These are phyloP conservation scores for Hystrix brachyura DNA, from an alignment of 2,113 vertebrate species.

Conservation along the genomic window DNA sequence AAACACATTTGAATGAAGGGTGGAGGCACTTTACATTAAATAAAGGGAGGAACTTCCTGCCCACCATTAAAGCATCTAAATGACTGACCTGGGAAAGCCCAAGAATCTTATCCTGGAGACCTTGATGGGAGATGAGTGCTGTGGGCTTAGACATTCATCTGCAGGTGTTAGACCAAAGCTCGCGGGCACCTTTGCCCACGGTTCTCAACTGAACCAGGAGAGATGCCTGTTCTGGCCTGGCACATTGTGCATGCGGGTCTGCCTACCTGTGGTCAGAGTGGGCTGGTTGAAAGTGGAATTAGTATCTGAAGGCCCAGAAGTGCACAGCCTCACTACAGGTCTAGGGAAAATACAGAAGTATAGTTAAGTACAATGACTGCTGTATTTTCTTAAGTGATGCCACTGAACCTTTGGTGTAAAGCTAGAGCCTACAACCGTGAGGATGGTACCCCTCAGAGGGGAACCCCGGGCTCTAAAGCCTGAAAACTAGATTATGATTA, in stretches of 20 bases:
- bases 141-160: not conserved
- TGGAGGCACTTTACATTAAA: not conserved
- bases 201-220: not conserved
- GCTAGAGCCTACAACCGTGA: not conserved
- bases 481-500: not conserved
- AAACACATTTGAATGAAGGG: not conserved
- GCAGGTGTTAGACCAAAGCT: not conserved
- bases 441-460: not conserved
- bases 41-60: conserved; percentile 22
- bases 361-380: not conserved
- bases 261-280: not conserved
- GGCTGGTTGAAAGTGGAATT: not conserved
- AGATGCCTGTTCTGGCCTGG: not conserved
- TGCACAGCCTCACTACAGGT: not conserved
- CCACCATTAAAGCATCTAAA: not conserved
- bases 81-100: not conserved
- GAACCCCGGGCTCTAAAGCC: not conserved
- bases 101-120: not conserved
- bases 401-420: not conserved
- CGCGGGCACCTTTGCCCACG: not conserved
- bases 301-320: not conserved
- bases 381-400: not conserved
- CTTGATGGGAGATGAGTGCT: not conserved
- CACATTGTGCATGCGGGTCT: not conserved
- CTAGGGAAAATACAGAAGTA: not conserved